Evolutionary conservation across 2,888 invertebrate species (phyloP).

Genomic region (Troides aeacus): DNA sequence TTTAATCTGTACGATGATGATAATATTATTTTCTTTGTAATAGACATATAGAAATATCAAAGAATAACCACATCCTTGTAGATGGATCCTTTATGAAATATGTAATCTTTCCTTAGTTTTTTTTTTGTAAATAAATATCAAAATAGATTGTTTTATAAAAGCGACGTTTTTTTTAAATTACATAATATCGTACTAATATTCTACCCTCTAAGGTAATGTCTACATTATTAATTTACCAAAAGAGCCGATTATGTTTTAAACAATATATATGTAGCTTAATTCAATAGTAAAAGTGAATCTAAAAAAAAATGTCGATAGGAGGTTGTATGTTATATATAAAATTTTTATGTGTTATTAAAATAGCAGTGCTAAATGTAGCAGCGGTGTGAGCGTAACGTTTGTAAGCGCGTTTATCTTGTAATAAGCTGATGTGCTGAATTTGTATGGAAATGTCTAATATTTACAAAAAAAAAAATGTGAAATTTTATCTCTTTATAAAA

Average conservation of each 20-base stretch:
- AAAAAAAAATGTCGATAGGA: slow-evolving; percentile 6
- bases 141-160: no score
- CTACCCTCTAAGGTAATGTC: no score
- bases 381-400: slow-evolving; percentile 48
- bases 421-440: slow-evolving; percentile 55
- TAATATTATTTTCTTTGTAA: no score
- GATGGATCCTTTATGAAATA: no score
- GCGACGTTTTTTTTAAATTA: no score
- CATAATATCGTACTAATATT: no score
- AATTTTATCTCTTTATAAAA: slow-evolving; percentile 78
- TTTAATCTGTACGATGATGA: no score
- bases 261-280: background rate
- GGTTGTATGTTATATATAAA: slow-evolving; percentile 5
- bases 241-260: background rate
- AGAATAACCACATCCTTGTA: no score
- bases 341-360: slow-evolving; percentile 18
- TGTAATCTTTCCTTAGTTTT: no score
- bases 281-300: background rate
- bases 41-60: no score
- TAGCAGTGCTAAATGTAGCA: slow-evolving; percentile 44
- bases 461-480: slow-evolving; percentile 68
- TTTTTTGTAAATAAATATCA: no score
- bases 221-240: no score
- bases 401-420: slow-evolving; percentile 52
- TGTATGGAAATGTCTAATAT: slow-evolving; percentile 70